Evolutionary conservation across 2,888 invertebrate genomes (phyloP), one percentile per base, ranked within the genome.

Genomic region (Rhagophthalmus giganteus): DNA sequence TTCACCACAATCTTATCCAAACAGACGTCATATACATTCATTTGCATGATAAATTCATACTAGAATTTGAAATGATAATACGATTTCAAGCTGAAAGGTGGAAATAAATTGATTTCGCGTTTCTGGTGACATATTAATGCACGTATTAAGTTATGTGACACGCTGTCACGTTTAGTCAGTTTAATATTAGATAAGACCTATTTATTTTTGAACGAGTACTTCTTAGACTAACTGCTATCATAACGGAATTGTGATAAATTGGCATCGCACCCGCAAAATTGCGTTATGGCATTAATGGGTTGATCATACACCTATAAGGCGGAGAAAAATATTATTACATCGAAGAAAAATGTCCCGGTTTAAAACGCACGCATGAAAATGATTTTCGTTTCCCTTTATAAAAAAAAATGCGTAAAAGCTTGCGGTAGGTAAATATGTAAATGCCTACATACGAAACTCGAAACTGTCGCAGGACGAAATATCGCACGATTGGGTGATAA

Each of bases 81-180:
- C 72, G 72, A 72, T 73, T 72, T 71, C 67, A 62, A 58, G 57
- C 51, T 73, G 72, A 73, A 74, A 71, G 74, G 72, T 73, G 74
- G 62, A 72, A 73, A 74, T 74, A 74, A 74, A 74, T 74, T 74
- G 74, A 74, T 73, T 74, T 69, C 70, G 67, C 72, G 69, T 70
- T 72, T 69, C 72, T 65, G 71, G 72, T 73, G 74, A 74, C 74
- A 73, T 73, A 74, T 74, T 74, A 74, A 74, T 74, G 74, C 72
- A 73, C 69, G 70, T 71, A 73, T 72, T 73, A 72, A 73, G 71
- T 70, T 69, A 67, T 68, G 64, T 67, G 70, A 68, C 70, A 64
- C 63, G 61, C 60, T 59, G 59, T 57, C 52, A 59, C 48, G 61
- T 55, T 48, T 52, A 55, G 56, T 54, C 68, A 65, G 63, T 55